Evolutionary conservation across 1,140 invertebrate species (phyloP).

Genomic region (Tetraneura akinire): DNA sequence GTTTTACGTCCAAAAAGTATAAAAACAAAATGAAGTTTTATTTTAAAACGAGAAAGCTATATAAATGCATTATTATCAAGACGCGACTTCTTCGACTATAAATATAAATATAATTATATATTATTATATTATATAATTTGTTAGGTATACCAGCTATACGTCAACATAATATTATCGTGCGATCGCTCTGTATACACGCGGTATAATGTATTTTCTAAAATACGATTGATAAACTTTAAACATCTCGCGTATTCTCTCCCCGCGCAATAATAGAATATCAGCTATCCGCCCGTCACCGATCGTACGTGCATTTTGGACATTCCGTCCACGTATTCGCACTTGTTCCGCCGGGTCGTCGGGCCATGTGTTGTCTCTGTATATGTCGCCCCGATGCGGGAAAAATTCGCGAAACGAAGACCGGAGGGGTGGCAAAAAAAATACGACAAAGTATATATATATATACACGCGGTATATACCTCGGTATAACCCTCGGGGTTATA

Average conservation of each 20-base stretch:
- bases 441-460: neutral
- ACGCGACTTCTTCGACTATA: too few relatives aligned
- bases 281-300: neutral
- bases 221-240: slow-evolving; percentile 49
- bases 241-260: neutral
- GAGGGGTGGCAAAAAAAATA: neutral
- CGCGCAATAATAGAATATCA: neutral
- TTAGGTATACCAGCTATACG: too few relatives aligned
- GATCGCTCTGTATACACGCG: neutral
- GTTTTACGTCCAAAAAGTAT: too few relatives aligned
- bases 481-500: slow-evolving; percentile 11
- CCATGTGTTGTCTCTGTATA: slow-evolving; percentile 6
- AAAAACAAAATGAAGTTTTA: too few relatives aligned
- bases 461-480: neutral
- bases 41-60: too few relatives aligned
- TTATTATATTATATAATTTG: too few relatives aligned
- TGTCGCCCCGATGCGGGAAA: neutral
- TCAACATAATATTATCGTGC: too few relatives aligned
- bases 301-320: slow-evolving; percentile 36
- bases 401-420: too few relatives aligned
- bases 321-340: slow-evolving; percentile 45
- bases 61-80: too few relatives aligned
- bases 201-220: slow-evolving; percentile 11
- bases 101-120: too few relatives aligned
- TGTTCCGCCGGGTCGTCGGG: neutral